These are phyloP conservation scores for Serilophus lunatus DNA, from an alignment of 2,113 vertebrate genomes.

Conservation along the genomic window DNA sequence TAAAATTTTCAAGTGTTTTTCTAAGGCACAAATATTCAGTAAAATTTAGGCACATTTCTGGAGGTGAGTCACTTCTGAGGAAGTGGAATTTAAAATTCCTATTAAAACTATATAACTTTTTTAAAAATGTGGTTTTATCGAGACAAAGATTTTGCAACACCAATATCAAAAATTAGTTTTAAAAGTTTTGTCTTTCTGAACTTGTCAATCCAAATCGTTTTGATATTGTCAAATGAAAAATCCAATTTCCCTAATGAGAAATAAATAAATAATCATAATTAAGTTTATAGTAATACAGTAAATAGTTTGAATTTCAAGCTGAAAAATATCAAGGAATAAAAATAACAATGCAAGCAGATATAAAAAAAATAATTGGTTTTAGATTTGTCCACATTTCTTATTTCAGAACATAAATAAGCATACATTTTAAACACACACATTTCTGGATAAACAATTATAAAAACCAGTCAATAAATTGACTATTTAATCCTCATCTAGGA, in stretches of 20 bases:
- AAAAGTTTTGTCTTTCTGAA: neutral
- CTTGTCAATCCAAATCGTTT: neutral
- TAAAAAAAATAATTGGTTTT: neutral
- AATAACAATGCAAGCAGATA: neutral
- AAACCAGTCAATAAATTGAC: neutral
- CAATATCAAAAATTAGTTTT: neutral
- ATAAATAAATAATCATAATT: neutral
- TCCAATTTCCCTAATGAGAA: neutral
- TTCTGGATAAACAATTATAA: neutral
- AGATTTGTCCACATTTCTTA: neutral
- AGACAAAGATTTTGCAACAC: neutral
- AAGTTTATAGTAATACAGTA: neutral
- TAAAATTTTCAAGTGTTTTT: neutral
- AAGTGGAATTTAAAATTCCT: neutral
- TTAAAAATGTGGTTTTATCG: neutral
- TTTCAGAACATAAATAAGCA: neutral
- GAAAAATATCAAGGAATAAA: neutral
- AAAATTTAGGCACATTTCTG: neutral
- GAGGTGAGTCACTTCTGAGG: neutral
- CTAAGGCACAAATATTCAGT: neutral
- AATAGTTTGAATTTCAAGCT: neutral
- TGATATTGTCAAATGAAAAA: neutral
- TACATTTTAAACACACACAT: neutral
- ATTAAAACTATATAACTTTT: neutral
- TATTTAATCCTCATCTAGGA: neutral